Conservation (phyloP, 2,113 vertebrate genomes). For the Cynocephalus volans region DNA sequence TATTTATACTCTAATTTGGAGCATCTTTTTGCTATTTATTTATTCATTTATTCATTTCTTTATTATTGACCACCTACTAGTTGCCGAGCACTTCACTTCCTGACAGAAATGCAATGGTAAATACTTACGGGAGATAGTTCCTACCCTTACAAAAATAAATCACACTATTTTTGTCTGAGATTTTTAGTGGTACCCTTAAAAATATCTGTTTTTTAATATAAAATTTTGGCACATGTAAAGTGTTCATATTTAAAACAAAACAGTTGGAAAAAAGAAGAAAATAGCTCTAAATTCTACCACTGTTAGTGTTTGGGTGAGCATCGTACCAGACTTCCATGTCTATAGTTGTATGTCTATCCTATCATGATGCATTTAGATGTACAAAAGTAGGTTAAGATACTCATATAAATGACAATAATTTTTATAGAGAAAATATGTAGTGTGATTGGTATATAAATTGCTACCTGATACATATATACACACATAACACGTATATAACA, state of each 20-base stretch:
- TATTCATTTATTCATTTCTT: background rate
- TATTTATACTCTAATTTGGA: background rate
- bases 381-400: background rate
- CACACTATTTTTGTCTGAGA: background rate
- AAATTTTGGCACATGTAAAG: background rate
- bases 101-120: background rate
- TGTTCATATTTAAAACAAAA: slow-evolving; percentile 33
- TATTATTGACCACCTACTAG: background rate
- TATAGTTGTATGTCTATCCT: background rate
- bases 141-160: background rate
- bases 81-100: background rate
- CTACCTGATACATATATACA: background rate
- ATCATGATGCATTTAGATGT: background rate
- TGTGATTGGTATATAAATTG: background rate
- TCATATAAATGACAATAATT: background rate
- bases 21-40: background rate
- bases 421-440: background rate
- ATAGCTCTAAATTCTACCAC: background rate
- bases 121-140: background rate
- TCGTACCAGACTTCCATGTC: background rate
- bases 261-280: background rate
- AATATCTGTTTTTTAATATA: background rate
- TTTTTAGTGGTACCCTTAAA: background rate
- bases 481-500: background rate
- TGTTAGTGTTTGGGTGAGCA: background rate